Evolutionary conservation across 2,113 vertebrate genomes (phyloP).

Genomic region (Plestiodon gilberti): DNA sequence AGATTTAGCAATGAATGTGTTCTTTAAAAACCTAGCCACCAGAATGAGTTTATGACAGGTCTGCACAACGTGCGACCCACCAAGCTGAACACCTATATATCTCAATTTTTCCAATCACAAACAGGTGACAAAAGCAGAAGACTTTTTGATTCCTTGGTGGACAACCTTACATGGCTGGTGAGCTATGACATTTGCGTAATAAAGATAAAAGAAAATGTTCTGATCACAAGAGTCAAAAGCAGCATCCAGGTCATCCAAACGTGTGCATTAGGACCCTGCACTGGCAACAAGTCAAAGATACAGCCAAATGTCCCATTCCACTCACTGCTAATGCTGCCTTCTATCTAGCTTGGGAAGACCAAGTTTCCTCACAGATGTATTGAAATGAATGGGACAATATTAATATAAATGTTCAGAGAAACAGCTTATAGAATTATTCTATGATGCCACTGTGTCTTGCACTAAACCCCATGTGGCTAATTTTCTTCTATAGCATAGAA

Average conservation of each 20-base stretch:
- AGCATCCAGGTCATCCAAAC: background rate
- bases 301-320: background rate
- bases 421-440: background rate
- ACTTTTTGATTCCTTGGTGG: background rate
- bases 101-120: background rate
- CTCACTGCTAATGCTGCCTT: background rate
- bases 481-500: background rate
- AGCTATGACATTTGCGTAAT: background rate
- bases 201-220: background rate
- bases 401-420: background rate
- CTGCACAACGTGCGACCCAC: background rate
- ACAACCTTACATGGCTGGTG: background rate
- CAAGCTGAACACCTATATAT: background rate
- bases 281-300: background rate
- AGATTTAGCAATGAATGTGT: background rate
- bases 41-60: background rate
- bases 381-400: background rate
- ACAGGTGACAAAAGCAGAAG: background rate
- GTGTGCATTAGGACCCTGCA: background rate
- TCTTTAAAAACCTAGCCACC: background rate
- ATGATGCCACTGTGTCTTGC: background rate
- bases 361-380: background rate
- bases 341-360: background rate
- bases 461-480: background rate
- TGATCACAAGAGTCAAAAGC: background rate